Evolutionary conservation across 2,888 invertebrate genomes (phyloP).

Genomic region (Chaetogeoica ovagalla): DNA sequence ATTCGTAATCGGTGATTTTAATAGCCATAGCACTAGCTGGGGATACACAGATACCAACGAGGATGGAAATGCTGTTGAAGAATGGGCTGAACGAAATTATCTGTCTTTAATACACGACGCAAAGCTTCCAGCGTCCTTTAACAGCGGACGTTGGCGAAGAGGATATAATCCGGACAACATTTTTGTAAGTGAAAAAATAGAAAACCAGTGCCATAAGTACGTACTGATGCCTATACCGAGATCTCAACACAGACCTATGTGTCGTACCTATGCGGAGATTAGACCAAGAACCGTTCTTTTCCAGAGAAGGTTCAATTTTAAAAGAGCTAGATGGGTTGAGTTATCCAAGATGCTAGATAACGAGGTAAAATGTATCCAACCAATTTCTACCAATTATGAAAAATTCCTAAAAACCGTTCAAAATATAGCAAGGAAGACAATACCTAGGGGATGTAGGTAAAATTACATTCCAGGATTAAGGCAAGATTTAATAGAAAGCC

Average conservation of each 20-base stretch:
- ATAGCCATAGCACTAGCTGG: too few relatives aligned
- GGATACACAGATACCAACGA: too few relatives aligned
- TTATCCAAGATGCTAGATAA: constrained; percentile 4
- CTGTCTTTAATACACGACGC: too few relatives aligned
- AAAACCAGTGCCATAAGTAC: background rate
- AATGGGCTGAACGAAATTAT: too few relatives aligned
- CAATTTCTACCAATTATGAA: too few relatives aligned
- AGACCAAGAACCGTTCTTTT: constrained; percentile 1
- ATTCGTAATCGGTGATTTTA: too few relatives aligned
- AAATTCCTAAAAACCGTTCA: too few relatives aligned
- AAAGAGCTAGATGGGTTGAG: constrained; percentile 8
- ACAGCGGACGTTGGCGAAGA: too few relatives aligned
- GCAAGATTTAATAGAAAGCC: background rate
- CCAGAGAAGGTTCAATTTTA: constrained; percentile 17
- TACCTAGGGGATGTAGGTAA: constrained; percentile 2
- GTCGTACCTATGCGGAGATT: constrained; percentile 9
- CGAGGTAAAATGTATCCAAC: constrained; percentile 13
- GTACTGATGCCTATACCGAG: background rate
- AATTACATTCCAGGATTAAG: background rate
- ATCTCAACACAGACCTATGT: constrained; percentile 7
- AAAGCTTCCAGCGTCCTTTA: too few relatives aligned
- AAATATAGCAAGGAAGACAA: constrained; percentile 8
- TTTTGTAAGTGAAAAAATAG: too few relatives aligned
- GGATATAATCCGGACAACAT: too few relatives aligned
- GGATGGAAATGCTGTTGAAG: too few relatives aligned